Evolutionary conservation across 2,113 vertebrate genomes (phyloP), one percentile per base, ranked within the genome.

Genomic region (Aviceda subcristata): DNA sequence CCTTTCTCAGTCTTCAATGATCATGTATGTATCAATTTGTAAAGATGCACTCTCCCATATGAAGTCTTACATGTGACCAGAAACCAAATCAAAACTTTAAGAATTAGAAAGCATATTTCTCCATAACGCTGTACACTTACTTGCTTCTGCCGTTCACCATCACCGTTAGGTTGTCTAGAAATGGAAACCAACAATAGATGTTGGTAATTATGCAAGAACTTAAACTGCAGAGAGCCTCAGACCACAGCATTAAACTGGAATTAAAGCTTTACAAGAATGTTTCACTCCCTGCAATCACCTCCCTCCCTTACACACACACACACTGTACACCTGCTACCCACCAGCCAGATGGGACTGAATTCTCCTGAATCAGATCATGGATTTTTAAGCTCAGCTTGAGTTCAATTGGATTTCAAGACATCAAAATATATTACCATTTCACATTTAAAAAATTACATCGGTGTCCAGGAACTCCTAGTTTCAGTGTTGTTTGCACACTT

Each of bases 181-280:
- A 97, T 66, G 77, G 96, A 97, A 90, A 97, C 90, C 94, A 94
- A 97, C 93, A 88, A 92, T 86, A 96, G 91, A 97, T 97, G 76
- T 76, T 79, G 86, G 95, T 91, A 93, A 96, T 97, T 96, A 97
- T 36, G n/a, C 75, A 95, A 97, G 83, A 98, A 97, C 67, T 80
- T 95, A 92, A 96, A 93, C 81, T 93, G 68, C 79, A 90, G 87
- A 95, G 87, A 97, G 75, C 92, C 59, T 30, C 87, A 97, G 96
- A 97, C 81, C 89, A 96, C 90, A 88, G 60, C 76, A 94, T 96
- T 95, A 97, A 88, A 90, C 71, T 62, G 55, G 88, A 96, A 97
- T 97, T 89, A 95, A 97, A 95, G 96, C 89, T 90, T 48, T 73
- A 84, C 30, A 62, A 17, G 81, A 95, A 97, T 36, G 73, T 88